Evolutionary conservation across 2,797 vertebrate genomes (phyloP).

Genomic region (Echiichthys vipera): DNA sequence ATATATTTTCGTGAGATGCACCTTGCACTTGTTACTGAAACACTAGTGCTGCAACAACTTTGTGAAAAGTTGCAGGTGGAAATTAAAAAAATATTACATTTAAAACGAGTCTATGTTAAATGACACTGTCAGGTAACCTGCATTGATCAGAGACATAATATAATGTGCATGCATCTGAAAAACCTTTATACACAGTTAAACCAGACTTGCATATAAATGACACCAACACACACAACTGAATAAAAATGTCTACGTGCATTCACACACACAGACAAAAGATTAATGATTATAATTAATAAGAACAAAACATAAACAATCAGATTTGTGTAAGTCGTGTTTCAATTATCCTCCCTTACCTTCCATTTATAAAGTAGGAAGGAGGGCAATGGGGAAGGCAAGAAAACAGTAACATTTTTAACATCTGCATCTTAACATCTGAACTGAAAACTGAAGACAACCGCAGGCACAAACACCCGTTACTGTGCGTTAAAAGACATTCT

Average conservation of each 20-base stretch:
- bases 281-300: slow-evolving; percentile 18
- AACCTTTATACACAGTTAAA: slow-evolving; percentile 1
- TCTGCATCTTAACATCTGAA: slow-evolving; percentile 50
- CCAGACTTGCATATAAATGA: slow-evolving; percentile 9
- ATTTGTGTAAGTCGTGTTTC: slow-evolving; percentile 33
- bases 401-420: slow-evolving; percentile 67
- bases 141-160: not conserved
- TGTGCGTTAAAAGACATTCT: slow-evolving; percentile 1
- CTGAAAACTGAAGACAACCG: slow-evolving; percentile 41
- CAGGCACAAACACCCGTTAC: slow-evolving; percentile 33
- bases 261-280: slow-evolving; percentile 18
- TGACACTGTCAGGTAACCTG: too few species aligned
- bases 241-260: slow-evolving; percentile 8
- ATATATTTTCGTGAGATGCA: not conserved
- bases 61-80: not conserved
- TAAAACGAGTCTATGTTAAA: not conserved
- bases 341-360: slow-evolving; percentile 82
- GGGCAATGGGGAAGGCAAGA: slow-evolving; percentile 72
- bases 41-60: not conserved
- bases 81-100: too few species aligned
- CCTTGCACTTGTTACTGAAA: not conserved
- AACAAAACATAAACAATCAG: slow-evolving; percentile 31
- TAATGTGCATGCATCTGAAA: slow-evolving; percentile 12
- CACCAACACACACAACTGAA: slow-evolving; percentile 27
- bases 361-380: slow-evolving; percentile 77